Evolutionary conservation across 2,888 invertebrate species (phyloP).

Genomic region (Eudemis profundana): DNA sequence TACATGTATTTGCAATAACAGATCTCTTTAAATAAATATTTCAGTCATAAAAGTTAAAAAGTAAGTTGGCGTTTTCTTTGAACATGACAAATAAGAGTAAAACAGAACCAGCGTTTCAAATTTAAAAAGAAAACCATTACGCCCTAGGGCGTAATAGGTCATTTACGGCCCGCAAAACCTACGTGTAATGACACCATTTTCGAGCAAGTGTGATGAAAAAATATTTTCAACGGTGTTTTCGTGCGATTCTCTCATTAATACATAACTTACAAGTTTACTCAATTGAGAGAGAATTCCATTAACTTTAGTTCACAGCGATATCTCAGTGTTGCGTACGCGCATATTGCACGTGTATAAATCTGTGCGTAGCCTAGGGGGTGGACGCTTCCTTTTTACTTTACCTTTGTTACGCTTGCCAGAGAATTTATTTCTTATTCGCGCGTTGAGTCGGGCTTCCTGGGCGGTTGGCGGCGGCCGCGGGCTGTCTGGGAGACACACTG

Average conservation of each 20-base stretch:
- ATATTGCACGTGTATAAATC: conserved; percentile 75
- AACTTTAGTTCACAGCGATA: conserved; percentile 49
- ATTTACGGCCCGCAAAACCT: too few relatives aligned
- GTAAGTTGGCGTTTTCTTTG: too few relatives aligned
- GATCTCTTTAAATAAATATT: too few relatives aligned
- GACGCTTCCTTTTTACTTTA: conserved; percentile 81
- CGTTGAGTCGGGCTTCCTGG: conserved; percentile 83
- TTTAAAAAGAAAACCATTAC: too few relatives aligned
- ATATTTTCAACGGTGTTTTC: background rate
- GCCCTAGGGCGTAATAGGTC: too few relatives aligned
- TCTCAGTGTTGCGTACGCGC: conserved; percentile 61
- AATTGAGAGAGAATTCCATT: conserved; percentile 21
- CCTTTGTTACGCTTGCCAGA: conserved; percentile 84
- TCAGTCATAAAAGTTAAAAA: too few relatives aligned
- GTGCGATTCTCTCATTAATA: background rate
- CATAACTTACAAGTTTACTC: conserved; percentile 4
- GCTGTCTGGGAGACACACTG: conserved; percentile 57
- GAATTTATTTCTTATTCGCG: conserved; percentile 84
- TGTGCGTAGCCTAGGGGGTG: conserved; percentile 67
- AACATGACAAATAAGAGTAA: too few relatives aligned
- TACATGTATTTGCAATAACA: too few relatives aligned
- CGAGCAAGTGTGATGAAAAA: background rate
- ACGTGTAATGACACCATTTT: too few relatives aligned
- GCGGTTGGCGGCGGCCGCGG: conserved; percentile 77
- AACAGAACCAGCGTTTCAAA: too few relatives aligned